Base-by-base conservation (phyloP, 2,113 vertebrate genomes). In the Cairina moschata region DNA sequence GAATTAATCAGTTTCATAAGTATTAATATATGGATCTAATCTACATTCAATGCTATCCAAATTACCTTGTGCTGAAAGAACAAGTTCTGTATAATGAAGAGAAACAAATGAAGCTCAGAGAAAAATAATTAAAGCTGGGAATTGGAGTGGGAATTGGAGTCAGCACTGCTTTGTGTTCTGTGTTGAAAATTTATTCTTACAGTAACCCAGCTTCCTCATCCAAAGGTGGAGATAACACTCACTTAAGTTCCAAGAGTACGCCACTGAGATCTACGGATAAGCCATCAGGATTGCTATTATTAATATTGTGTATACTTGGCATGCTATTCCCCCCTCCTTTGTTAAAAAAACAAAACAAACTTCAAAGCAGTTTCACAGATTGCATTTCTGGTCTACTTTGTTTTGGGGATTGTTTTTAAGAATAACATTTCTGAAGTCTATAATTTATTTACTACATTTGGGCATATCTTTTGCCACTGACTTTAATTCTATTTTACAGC, bases 31-130 rank as follows among this genome's bases (percentile, higher is more conserved):
- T 20, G 86, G 80, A 94, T 93, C 65, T 95, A 95, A 96, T 93
- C 93, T 92, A 91, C 86, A 74, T 76, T 94, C 77, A 73, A 0
- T 29, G 28, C 67, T 87, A 81, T 36, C 83, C 88, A 96, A 92
- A 95, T 96, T 96, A 89, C 65, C 58, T 90, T 62, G 82, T 96
- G 96, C 95, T 96, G 96, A 97, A 95, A 94, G 95, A 95, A 92
- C 79, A 77, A 79, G 86, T 87, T 79, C 83, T 91, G 62, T 76
- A 54, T 86, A 84, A 94, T 66, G 77, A 93, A 84, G 86, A 89
- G 88, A 92, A 95, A 95, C 86, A 96, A 96, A 79, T 0, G 11
- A 90, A 79, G 95, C 88, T 84, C 65, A 58, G 32, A 86, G 77
- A 88, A 94, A 96, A 96, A 94, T 84, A 96, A 96, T 94, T 94